Evolutionary conservation across 2,113 vertebrate species (phyloP).

Genomic region (Rhegmatorhina hoffmannsi): DNA sequence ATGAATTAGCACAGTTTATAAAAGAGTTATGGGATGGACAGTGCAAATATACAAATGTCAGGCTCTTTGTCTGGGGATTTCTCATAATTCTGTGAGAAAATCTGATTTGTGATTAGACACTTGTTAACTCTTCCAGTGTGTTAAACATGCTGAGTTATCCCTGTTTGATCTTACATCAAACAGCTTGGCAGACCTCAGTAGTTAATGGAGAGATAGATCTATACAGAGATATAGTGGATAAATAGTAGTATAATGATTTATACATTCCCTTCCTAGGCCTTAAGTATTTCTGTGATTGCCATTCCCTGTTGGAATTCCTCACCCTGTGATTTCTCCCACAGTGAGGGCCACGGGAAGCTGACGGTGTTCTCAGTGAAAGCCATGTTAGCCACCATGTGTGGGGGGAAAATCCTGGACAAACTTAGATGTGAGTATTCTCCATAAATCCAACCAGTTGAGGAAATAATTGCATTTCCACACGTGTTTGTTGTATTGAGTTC

Average conservation of each 20-base stretch:
- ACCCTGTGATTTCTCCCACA: constrained; percentile 65
- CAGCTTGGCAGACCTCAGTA: background rate
- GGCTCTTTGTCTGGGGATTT: background rate
- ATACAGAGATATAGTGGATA: background rate
- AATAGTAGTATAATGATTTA: background rate
- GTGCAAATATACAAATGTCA: background rate
- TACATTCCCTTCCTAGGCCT: background rate
- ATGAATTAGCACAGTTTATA: no score
- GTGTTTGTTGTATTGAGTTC: accelerated
- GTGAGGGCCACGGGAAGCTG: constrained; percentile 94
- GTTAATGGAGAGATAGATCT: background rate
- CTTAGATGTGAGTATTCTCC: constrained; percentile 88
- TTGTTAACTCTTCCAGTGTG: background rate
- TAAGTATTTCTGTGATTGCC: background rate
- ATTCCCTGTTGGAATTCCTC: background rate
- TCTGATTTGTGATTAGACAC: background rate
- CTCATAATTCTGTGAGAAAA: background rate
- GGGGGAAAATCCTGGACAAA: constrained; percentile 97
- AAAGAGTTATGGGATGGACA: background rate
- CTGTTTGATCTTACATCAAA: background rate
- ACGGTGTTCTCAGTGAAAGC: constrained; percentile 98
- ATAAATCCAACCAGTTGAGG: background rate
- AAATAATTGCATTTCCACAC: background rate
- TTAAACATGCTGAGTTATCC: background rate
- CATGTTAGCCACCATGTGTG: constrained; percentile 97